Base-by-base conservation (phyloP, 2,888 invertebrate genomes). In the Aspidiotus rigidus region DNA sequence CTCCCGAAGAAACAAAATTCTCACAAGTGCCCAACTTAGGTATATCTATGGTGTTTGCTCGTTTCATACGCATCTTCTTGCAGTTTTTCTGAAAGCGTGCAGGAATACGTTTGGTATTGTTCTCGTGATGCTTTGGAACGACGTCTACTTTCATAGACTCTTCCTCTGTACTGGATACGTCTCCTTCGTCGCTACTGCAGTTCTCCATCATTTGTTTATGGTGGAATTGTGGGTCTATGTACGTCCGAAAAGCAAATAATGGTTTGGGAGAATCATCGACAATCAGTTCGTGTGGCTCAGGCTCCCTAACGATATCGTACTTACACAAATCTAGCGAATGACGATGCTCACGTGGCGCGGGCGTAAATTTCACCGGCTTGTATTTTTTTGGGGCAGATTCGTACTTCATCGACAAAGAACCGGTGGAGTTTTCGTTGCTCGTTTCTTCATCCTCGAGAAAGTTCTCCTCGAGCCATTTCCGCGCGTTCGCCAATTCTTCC, bases 41-140 rank as follows among this genome's bases (percentile, higher is more conserved):
- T 44, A 92, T 90, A 76, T 92, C 91, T 72, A 92, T 90, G 1
- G 93, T 93, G 74, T 93, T 93, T 6, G 92, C 91, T 15, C 92
- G 83, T 78, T 91, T 92, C 86, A 92, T 89, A 74, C 87, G 85
- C 39, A 86, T 80, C 76, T 88, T 89, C 74, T 87, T 87, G 72
- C 81, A 83, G 63, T 80, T 80, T 63, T 72, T 71, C 41, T 61
- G 69, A 70, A 73, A 73, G 44, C 73, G 70, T 17, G 17, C 15
- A 28, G 62, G 69, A 42, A 70, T 72, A 44, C 72, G 71, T 59
- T 73, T 73, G n/a, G 53, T 11, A 6, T 10, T 16, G 16, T 8
- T 54, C 53, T 28, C 2, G n/a, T 10, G 15, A 13, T n/a, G 42
- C 49, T n/a, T 54, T 15, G n/a, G 59, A 7, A 6, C 8, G 39